phyloP scores from a whole-genome alignment of 2,888 invertebrate species.

The Ypsolopha sequella region DNA sequence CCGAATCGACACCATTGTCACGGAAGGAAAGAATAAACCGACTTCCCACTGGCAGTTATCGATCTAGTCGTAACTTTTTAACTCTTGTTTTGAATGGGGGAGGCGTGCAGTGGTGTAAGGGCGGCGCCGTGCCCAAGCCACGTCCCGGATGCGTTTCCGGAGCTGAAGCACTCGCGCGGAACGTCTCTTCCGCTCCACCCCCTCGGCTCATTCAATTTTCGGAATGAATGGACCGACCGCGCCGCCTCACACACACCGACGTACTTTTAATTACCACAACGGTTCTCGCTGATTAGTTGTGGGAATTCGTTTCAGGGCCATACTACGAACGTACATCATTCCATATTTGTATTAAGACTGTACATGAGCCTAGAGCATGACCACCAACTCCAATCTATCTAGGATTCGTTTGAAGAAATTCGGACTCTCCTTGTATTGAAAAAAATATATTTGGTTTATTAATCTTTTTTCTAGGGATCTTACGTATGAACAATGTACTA shows the following conservation, averaged over 20 bases:
- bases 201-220: slow-evolving; percentile 40
- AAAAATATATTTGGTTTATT: no score
- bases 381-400: no score
- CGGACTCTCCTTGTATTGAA: no score
- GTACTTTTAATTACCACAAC: slow-evolving; percentile 25
- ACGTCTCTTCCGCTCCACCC: slow-evolving; percentile 61
- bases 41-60: neutral
- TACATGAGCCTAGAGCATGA: no score
- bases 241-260: slow-evolving; percentile 1
- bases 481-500: no score
- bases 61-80: neutral
- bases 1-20: no score
- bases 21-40: neutral
- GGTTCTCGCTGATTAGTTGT: slow-evolving; percentile 20
- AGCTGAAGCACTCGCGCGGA: slow-evolving; percentile 52
- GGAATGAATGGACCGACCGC: slow-evolving; percentile 35
- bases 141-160: slow-evolving; percentile 67
- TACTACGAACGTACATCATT: no score
- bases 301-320: slow-evolving; percentile 17
- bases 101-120: slow-evolving; percentile 2
- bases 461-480: no score
- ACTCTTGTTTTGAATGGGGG: slow-evolving; percentile 1
- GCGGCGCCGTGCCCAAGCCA: slow-evolving; percentile 33
- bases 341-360: no score
- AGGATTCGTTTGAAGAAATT: no score